Evolutionary conservation across 30 jellyfish, hydroid and myxozoan genomes (phyloP), one percentile per base, ranked within the genome.

Genomic region (Cassiopea xamachana): DNA sequence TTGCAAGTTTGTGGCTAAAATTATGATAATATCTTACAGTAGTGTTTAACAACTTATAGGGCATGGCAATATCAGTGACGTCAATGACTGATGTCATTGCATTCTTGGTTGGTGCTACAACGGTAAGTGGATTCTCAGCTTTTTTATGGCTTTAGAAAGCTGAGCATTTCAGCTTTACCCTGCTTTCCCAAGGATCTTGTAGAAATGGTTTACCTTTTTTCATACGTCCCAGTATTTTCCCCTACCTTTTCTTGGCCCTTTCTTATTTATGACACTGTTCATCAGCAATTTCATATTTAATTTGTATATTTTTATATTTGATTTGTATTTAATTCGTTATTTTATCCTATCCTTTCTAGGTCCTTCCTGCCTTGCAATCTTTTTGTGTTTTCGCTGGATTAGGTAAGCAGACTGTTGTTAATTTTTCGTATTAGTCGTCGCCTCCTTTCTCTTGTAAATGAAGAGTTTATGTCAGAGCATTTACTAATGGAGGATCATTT

Each of bases 11-110:
- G 46, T 39, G 4, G 84, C 49, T 17, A 10, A 44, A 8, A 6
- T 75, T 15, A 4, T 15, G 71, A 6, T 55, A 3, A 6, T 55
- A 10, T 3, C 64, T 55, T 55, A 3, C 64, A 55, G 12, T 55
- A 10, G 64, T 55, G 64, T 55, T 55, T 55, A 6, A 6, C 43
- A 5, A 4, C 19, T 64, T 13, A 7, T 64, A 94, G 98, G 98
- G 98, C 49, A 96, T 94, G 18, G 95, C 98, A 15, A 90, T 94
- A 77, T 78, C 91, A 39, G 96, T 94, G 7, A 94, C 98, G 14
- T 94, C 98, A 60, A 62, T 94, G 93, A 94, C 98, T 9, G 98
- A 94, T 67, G 90, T 90, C 14, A 88, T 89, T 69, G 98, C 98
- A 2, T 94, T 94, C 60, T 69, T 94, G 77, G 81, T 94, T 79